These are phyloP conservation scores for Gymnopithys bicolor DNA, from an alignment of 2,797 vertebrate species.

Conservation along the genomic window DNA sequence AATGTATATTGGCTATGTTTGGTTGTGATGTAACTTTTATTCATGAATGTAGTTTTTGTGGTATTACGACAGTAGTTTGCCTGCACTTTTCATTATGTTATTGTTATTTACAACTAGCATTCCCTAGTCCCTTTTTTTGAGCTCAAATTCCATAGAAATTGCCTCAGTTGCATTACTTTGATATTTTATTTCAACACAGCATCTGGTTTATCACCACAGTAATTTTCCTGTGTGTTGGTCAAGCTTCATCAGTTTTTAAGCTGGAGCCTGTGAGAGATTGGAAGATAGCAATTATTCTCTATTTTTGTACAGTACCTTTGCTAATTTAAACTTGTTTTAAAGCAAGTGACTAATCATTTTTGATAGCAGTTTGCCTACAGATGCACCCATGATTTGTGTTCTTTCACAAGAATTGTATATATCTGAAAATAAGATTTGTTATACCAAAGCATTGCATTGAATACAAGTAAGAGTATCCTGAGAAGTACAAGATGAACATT, in stretches of 20 bases:
- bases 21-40: conserved; percentile 14
- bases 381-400: background rate
- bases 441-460: background rate
- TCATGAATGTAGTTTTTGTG: background rate
- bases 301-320: background rate
- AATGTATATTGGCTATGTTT: background rate
- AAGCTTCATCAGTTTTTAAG: conserved; percentile 20
- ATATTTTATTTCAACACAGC: background rate
- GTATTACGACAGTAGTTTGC: background rate
- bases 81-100: background rate
- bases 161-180: conserved; percentile 2
- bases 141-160: background rate
- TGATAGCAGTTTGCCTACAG: background rate
- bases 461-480: background rate
- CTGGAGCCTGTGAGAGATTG: background rate
- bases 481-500: background rate
- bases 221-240: background rate
- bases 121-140: background rate
- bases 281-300: background rate
- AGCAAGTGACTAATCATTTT: background rate
- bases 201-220: conserved; percentile 49
- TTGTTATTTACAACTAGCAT: conserved; percentile 22
- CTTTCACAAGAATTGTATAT: background rate
- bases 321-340: background rate
- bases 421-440: background rate